Evolutionary conservation across 2,888 invertebrate species (phyloP).

Genomic region (Pristionchus fissidentatus): DNA sequence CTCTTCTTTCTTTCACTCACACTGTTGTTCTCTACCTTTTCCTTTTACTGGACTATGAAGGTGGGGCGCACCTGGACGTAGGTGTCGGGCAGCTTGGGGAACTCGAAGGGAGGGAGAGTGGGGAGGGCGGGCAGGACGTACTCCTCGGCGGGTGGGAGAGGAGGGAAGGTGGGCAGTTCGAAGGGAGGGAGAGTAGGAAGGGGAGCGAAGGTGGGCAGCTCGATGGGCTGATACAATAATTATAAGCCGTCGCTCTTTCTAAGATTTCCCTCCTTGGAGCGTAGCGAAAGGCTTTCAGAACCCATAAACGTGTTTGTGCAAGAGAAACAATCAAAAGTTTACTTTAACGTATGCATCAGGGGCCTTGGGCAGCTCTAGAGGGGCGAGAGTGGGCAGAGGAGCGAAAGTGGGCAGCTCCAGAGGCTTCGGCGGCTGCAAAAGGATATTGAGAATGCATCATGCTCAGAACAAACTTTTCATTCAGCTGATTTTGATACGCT

Average conservation of each 20-base stretch:
- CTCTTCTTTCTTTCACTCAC: too few relatives aligned
- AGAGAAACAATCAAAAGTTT: neutral
- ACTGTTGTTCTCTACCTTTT: neutral
- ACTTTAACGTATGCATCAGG: constrained; percentile 27
- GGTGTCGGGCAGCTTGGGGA: constrained; percentile 15
- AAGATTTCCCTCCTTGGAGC: neutral
- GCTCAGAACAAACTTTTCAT: too few relatives aligned
- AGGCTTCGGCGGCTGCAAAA: constrained; percentile 13
- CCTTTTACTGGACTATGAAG: neutral
- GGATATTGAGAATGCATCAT: too few relatives aligned
- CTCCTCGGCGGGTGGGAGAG: constrained; percentile 10
- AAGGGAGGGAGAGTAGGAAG: neutral
- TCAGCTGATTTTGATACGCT: too few relatives aligned
- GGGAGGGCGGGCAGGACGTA: constrained; percentile 7
- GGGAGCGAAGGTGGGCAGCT: constrained; percentile 31
- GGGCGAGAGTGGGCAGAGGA: constrained; percentile 17
- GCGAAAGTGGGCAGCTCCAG: constrained; percentile 28
- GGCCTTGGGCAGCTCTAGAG: constrained; percentile 20
- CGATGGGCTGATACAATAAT: neutral
- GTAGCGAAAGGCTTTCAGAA: neutral
- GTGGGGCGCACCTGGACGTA: constrained; percentile 22
- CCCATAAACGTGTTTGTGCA: neutral
- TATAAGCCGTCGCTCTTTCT: neutral
- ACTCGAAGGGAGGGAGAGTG: constrained; percentile 37
- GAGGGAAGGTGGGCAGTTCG: constrained; percentile 33